phyloP scores from a whole-genome alignment of 2,797 vertebrate genomes.

The Poecile montanus region DNA sequence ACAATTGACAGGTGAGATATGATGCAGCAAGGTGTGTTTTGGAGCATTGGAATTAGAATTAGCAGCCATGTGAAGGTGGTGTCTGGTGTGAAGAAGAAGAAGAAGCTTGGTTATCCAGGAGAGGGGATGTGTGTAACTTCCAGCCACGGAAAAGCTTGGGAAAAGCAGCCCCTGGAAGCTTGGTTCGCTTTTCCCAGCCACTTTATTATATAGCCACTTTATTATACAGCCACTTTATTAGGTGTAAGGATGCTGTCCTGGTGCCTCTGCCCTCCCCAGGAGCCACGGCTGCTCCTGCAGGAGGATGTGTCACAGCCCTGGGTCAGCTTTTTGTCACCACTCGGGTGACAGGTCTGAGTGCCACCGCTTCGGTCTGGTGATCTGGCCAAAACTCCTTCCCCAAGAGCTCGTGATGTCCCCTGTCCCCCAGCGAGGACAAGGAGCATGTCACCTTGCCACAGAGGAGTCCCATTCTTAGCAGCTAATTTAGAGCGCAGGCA shows the following conservation, averaged over 20 bases:
- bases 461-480: slow-evolving; percentile 66
- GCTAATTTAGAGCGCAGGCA: slow-evolving; percentile 39
- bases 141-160: not conserved
- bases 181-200: not conserved
- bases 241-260: not conserved
- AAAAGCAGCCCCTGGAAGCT: not conserved
- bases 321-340: fast-evolving
- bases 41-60: not conserved
- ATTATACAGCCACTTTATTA: no score
- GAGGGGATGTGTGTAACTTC: not conserved
- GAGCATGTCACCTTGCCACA: slow-evolving; percentile 59
- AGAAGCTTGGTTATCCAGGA: not conserved
- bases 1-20: not conserved
- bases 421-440: slow-evolving; percentile 16
- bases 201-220: not conserved
- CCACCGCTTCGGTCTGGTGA: not conserved
- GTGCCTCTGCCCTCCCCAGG: fast-evolving
- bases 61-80: fast-evolving
- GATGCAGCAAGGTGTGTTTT: not conserved
- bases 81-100: not conserved
- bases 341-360: not conserved
- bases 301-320: fast-evolving
- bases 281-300: fast-evolving
- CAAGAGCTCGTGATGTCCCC: not conserved
- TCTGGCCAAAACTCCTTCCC: not conserved